phyloP scores from a whole-genome alignment of 1,140 invertebrate genomes.

The Cotesia typhae region DNA sequence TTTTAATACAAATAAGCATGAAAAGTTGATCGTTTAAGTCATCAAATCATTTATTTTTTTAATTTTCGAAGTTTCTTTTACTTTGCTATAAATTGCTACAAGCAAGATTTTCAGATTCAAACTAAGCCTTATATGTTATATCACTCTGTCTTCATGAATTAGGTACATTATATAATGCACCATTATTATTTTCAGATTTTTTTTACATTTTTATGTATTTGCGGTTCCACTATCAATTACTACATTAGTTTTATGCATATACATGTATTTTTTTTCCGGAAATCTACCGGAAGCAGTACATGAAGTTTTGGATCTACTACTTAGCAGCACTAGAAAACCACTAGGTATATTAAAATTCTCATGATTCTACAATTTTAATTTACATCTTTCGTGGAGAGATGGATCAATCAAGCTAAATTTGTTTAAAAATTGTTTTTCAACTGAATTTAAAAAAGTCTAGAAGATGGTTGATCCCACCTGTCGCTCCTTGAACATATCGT shows the following conservation, averaged over 20 bases:
- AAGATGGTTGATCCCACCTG: too few species aligned
- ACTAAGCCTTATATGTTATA: conserved; percentile 17
- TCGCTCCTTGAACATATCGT: too few species aligned
- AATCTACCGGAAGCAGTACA: conserved; percentile 63
- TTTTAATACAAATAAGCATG: not conserved
- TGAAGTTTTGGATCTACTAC: conserved; percentile 63
- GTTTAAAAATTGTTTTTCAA: too few species aligned
- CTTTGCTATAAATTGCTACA: too few species aligned
- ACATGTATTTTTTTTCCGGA: conserved; percentile 63
- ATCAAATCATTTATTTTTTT: not conserved
- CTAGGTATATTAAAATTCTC: conserved; percentile 56
- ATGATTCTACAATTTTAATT: not conserved
- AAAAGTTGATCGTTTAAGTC: conserved; percentile 29
- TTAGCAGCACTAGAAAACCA: conserved; percentile 64
- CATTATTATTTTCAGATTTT: conserved; percentile 65
- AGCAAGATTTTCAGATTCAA: conserved; percentile 6
- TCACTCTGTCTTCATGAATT: not conserved
- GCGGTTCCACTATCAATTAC: conserved; percentile 67
- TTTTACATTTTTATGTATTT: conserved; percentile 79
- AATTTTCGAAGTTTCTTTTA: too few species aligned
- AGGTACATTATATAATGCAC: conserved; percentile 25
- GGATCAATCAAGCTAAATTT: not conserved
- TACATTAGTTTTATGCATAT: conserved; percentile 62
- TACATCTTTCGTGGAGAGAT: not conserved
- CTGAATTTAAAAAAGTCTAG: too few species aligned